phyloP scores from a whole-genome alignment of 1,140 invertebrate genomes.

The Halyomorpha halys region DNA sequence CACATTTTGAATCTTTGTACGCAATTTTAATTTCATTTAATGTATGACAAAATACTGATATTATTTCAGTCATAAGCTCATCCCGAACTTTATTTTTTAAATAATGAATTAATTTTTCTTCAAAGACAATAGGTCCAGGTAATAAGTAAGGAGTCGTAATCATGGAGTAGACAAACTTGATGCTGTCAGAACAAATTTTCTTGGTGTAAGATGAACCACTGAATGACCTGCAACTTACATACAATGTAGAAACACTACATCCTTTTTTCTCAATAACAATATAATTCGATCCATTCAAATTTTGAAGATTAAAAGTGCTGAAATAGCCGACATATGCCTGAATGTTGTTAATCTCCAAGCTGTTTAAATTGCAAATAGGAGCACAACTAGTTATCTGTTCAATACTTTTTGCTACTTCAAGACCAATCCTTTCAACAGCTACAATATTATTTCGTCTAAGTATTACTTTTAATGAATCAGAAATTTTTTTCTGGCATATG shows the following conservation, averaged over 20 bases:
- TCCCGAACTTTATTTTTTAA: too few relatives aligned
- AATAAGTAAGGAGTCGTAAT: neutral
- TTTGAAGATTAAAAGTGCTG: neutral
- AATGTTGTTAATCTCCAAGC: neutral
- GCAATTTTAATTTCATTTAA: too few relatives aligned
- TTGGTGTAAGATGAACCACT: neutral
- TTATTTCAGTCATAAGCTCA: too few relatives aligned
- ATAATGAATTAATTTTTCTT: neutral
- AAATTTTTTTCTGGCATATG: conserved; percentile 1
- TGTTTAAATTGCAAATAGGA: neutral
- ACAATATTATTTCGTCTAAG: neutral
- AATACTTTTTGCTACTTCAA: neutral
- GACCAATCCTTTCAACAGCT: neutral
- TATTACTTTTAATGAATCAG: neutral
- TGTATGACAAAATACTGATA: too few relatives aligned
- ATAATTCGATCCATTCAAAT: neutral
- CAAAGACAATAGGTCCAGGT: conserved; percentile 2
- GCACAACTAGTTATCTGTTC: neutral
- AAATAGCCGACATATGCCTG: neutral
- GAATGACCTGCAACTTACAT: conserved; percentile 1
- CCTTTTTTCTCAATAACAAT: neutral
- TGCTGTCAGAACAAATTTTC: neutral
- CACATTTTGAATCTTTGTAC: too few relatives aligned
- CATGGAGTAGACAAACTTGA: neutral
- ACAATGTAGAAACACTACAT: neutral